These are phyloP conservation scores for Drosophila hydei DNA, from an alignment of 1,140 invertebrate species.

Conservation along the genomic window DNA sequence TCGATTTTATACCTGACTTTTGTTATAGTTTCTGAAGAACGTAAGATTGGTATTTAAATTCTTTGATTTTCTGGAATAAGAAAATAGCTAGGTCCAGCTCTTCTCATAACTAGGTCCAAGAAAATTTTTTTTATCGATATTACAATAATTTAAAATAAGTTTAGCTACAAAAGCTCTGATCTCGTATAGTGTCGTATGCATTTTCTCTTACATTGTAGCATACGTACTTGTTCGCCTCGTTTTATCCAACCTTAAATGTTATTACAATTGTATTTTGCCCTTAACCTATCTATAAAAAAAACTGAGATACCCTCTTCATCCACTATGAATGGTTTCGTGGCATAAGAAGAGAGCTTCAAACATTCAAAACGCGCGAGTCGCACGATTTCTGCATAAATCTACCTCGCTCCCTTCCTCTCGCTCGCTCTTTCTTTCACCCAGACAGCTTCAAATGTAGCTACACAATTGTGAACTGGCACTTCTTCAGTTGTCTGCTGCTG, in stretches of 20 bases:
- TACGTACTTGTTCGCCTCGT: too few species aligned
- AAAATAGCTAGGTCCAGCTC: too few species aligned
- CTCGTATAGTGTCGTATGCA: too few species aligned
- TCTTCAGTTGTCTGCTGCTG: conserved; percentile 10
- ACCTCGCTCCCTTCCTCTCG: neutral
- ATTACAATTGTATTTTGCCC: neutral
- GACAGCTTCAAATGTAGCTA: conserved; percentile 10
- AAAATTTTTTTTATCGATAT: too few species aligned
- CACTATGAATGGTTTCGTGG: neutral
- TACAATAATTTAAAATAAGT: too few species aligned
- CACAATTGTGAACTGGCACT: conserved; percentile 1
- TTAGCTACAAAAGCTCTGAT: too few species aligned
- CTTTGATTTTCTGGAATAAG: too few species aligned
- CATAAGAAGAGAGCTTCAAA: neutral
- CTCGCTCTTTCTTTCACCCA: neutral
- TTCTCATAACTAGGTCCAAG: too few species aligned
- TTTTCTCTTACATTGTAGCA: too few species aligned
- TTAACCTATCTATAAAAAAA: neutral
- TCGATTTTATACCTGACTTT: neutral
- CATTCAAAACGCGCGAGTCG: conserved; percentile 6
- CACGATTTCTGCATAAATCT: conserved; percentile 39
- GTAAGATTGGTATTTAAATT: too few species aligned
- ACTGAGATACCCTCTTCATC: neutral
- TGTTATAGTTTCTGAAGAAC: too few species aligned
- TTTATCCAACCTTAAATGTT: too few species aligned